A percentile compares a stretch with the other conserved stretches of the same genome.
These are phyloP conservation scores for Dryocosmus kuriphilus DNA, from an alignment of 2,888 invertebrate species.

Conservation along the genomic window DNA sequence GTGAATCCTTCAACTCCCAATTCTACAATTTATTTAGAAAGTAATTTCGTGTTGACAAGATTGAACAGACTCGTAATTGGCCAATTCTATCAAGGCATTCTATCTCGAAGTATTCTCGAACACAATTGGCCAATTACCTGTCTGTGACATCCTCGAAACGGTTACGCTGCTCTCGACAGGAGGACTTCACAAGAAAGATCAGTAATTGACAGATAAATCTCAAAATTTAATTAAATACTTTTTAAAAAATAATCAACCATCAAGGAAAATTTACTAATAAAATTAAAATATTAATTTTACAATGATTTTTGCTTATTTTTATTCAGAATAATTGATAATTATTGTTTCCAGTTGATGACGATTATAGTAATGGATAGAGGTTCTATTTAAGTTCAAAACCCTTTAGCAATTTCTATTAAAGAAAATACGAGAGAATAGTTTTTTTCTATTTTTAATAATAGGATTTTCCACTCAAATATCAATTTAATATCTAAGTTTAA, in stretches of 20 bases:
- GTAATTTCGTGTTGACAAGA: constrained; percentile 39
- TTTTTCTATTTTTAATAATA: no score
- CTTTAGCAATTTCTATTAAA: no score
- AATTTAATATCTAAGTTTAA: not conserved
- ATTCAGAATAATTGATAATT: not conserved
- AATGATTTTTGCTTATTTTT: not conserved
- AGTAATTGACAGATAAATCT: constrained; percentile 29
- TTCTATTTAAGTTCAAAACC: no score
- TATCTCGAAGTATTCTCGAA: constrained; percentile 39
- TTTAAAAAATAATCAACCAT: not conserved
- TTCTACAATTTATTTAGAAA: constrained; percentile 39
- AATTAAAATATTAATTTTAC: not conserved
- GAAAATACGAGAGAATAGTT: no score
- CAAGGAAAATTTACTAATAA: not conserved
- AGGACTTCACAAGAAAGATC: constrained; percentile 23
- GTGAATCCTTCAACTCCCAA: constrained; percentile 14
- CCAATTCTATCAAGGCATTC: constrained; percentile 37
- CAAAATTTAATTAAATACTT: not conserved
- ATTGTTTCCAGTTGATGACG: no score
- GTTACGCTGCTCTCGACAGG: constrained; percentile 38
- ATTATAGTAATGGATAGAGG: no score
- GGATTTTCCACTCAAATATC: no score
- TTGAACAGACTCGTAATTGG: constrained; percentile 36
- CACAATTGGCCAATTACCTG: constrained; percentile 40
- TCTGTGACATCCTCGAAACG: constrained; percentile 36